Conservation (phyloP, 2,888 invertebrate species). For the Podabrus alpinus region DNA sequence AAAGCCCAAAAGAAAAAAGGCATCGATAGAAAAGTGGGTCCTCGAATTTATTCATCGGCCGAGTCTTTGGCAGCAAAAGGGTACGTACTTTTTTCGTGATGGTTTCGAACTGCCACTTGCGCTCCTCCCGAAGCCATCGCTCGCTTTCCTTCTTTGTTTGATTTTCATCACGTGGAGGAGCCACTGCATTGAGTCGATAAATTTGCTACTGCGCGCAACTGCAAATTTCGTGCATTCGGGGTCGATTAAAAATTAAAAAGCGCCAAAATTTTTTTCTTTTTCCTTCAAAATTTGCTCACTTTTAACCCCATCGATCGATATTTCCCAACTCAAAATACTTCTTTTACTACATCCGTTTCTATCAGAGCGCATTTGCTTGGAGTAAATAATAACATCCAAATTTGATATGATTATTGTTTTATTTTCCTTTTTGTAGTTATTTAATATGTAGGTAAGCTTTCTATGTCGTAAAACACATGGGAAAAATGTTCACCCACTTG, state of each 20-base stretch:
- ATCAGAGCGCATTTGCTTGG: background rate
- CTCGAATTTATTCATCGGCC: slow-evolving; percentile 60
- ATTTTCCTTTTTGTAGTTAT: background rate
- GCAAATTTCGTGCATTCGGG: slow-evolving; percentile 31
- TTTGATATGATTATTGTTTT: background rate
- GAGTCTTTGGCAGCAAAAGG: slow-evolving; percentile 72
- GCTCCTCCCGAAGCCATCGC: slow-evolving; percentile 47
- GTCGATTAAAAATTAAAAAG: slow-evolving; percentile 29
- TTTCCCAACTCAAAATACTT: background rate
- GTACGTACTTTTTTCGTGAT: slow-evolving; percentile 57
- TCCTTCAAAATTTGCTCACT: background rate
- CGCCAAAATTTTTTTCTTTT: background rate
- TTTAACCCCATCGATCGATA: background rate
- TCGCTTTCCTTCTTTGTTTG: slow-evolving; percentile 43
- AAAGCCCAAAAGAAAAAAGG: slow-evolving; percentile 54
- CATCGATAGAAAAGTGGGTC: slow-evolving; percentile 53
- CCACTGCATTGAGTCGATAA: slow-evolving; percentile 52
- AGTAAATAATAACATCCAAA: background rate
- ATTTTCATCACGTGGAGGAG: slow-evolving; percentile 42
- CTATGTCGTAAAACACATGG: background rate
- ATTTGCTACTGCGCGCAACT: slow-evolving; percentile 52
- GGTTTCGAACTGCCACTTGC: slow-evolving; percentile 39
- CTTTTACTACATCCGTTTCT: background rate
- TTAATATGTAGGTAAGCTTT: background rate
- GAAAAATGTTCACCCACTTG: too few relatives aligned